Evolutionary conservation across 2,797 vertebrate genomes (phyloP).

Genomic region (Threskiornis aethiopicus): DNA sequence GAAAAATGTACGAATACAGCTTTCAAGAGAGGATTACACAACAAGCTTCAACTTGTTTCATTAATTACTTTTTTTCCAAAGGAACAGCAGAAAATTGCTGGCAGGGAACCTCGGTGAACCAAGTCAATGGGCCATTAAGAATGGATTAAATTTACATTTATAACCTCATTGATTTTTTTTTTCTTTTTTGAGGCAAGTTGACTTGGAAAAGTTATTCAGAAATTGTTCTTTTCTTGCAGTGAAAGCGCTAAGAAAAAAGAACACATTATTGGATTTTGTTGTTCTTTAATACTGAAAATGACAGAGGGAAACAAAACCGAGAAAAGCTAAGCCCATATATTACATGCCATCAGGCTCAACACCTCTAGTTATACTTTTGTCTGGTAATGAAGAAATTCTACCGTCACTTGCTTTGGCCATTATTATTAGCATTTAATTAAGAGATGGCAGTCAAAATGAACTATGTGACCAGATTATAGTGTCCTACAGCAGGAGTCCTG

Average conservation of each 20-base stretch:
- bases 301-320: not conserved
- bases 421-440: conserved; percentile 48
- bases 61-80: conserved; percentile 61
- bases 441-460: not conserved
- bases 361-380: not conserved
- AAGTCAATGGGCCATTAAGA: conserved; percentile 14
- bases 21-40: conserved; percentile 61
- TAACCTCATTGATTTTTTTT: conserved; percentile 31
- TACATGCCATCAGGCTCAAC: not conserved
- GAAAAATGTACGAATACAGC: conserved; percentile 39
- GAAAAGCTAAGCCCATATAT: not conserved
- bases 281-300: not conserved
- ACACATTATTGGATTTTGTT: not conserved
- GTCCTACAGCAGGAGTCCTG: not conserved
- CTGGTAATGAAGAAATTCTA: not conserved
- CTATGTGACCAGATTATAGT: not conserved
- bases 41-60: conserved; percentile 60
- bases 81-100: conserved; percentile 40
- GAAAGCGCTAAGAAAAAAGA: not conserved
- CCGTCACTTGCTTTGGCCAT: not conserved
- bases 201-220: conserved; percentile 30
- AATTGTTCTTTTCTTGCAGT: conserved; percentile 2
- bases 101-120: conserved; percentile 24
- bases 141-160: conserved; percentile 62
- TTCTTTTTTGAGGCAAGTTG: not conserved